Conservation (phyloP, 1,140 invertebrate genomes). For the Euglossa dilemma region DNA sequence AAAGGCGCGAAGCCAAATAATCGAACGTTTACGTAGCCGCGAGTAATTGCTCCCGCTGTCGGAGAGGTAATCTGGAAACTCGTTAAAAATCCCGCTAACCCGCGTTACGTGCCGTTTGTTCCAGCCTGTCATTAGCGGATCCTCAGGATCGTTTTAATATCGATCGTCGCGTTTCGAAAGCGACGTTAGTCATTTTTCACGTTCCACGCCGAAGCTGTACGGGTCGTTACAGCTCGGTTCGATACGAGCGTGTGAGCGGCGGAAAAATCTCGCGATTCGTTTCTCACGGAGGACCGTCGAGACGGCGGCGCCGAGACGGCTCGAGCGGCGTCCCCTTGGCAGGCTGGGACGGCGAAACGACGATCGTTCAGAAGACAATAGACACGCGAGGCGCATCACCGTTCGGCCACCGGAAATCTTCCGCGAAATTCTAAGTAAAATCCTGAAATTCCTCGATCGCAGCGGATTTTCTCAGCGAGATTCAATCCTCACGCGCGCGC, state of each 20-base stretch:
- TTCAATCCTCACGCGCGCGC: not conserved
- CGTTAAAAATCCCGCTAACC: constrained; percentile 27
- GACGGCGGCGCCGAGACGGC: not conserved
- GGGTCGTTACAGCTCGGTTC: no score
- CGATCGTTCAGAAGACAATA: constrained; percentile 16
- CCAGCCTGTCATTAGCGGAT: constrained; percentile 32
- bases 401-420: not conserved
- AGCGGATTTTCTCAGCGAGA: not conserved
- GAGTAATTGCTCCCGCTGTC: constrained; percentile 18
- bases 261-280: not conserved
- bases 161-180: constrained; percentile 43
- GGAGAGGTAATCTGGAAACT: constrained; percentile 29
- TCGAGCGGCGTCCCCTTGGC: not conserved
- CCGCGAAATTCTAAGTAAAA: constrained; percentile 32
- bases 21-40: constrained; percentile 29
- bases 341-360: not conserved
- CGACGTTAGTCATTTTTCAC: not conserved
- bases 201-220: no score
- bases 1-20: constrained; percentile 33
- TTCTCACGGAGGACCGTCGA: constrained; percentile 40
- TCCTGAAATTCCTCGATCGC: not conserved
- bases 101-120: constrained; percentile 32
- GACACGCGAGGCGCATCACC: not conserved
- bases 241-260: no score
- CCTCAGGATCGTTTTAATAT: constrained; percentile 52